These are phyloP conservation scores for Dichetophora obliterata DNA, from an alignment of 2,888 invertebrate species.

Conservation along the genomic window DNA sequence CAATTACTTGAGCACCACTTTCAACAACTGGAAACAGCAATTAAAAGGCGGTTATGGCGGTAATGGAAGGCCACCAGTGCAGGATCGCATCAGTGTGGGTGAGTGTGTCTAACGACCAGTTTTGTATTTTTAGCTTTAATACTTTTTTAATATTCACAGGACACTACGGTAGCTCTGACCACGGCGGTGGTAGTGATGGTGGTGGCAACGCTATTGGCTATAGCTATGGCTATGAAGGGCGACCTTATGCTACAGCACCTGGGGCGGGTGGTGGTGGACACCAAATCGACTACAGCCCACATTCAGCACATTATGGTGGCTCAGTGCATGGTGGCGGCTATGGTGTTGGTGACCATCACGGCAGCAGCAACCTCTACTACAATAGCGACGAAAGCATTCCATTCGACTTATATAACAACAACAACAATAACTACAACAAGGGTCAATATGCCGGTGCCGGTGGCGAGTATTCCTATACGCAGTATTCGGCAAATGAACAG, in stretches of 20 bases:
- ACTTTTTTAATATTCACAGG: slow-evolving; percentile 49
- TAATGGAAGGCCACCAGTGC: slow-evolving; percentile 46
- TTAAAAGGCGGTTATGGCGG: slow-evolving; percentile 36
- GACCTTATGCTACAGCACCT: not conserved
- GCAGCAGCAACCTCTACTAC: slow-evolving; percentile 46
- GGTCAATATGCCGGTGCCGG: slow-evolving; percentile 57
- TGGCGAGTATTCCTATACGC: slow-evolving; percentile 59
- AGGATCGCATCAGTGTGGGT: slow-evolving; percentile 64
- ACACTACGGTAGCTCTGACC: slow-evolving; percentile 52
- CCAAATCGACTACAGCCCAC: slow-evolving; percentile 41
- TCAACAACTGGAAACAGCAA: slow-evolving; percentile 58
- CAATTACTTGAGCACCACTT: slow-evolving; percentile 51
- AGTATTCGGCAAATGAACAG: slow-evolving; percentile 51
- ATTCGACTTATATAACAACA: slow-evolving; percentile 60
- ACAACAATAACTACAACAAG: slow-evolving; percentile 25
- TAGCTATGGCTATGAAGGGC: not conserved
- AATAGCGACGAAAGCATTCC: slow-evolving; percentile 52
- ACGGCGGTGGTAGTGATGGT: slow-evolving; percentile 33
- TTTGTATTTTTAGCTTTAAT: not conserved
- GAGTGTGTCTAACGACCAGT: slow-evolving; percentile 41
- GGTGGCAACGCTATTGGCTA: not conserved
- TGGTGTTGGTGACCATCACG: slow-evolving; percentile 21
- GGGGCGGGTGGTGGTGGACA: slow-evolving; percentile 25
- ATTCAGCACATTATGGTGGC: slow-evolving; percentile 32
- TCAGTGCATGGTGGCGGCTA: slow-evolving; percentile 48